A percentile compares a stretch with the other conserved stretches of the same genome.
These are phyloP conservation scores for Eurois occulta DNA, from an alignment of 2,888 invertebrate genomes.

Conservation along the genomic window DNA sequence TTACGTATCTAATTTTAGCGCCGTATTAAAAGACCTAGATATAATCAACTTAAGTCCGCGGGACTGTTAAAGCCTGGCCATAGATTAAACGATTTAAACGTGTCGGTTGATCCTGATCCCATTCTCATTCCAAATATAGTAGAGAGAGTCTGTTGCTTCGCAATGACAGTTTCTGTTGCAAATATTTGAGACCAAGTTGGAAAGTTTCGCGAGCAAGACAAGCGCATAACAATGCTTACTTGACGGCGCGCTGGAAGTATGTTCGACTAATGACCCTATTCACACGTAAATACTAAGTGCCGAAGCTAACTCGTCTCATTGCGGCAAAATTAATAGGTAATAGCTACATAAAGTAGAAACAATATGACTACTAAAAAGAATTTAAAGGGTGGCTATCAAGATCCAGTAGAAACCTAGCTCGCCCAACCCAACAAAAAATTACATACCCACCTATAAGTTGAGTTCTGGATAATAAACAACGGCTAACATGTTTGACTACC, in stretches of 20 bases:
- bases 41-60: background rate
- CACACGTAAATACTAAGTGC: background rate
- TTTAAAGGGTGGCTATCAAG: background rate
- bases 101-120: background rate
- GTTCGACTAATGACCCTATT: constrained; percentile 10
- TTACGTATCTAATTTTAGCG: background rate
- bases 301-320: background rate
- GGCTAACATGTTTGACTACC: no score
- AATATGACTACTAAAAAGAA: background rate
- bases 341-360: background rate
- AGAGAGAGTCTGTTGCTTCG: background rate
- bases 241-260: background rate
- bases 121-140: background rate
- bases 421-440: background rate
- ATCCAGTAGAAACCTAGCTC: background rate
- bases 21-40: background rate
- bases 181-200: background rate
- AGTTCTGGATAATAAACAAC: background rate
- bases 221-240: background rate
- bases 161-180: background rate
- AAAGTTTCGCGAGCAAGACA: background rate
- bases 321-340: background rate
- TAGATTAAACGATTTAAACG: background rate
- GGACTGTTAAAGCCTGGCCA: no score
- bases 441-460: background rate